Base-by-base conservation (phyloP, 2,888 invertebrate species). In the Steinernema scapterisci region DNA sequence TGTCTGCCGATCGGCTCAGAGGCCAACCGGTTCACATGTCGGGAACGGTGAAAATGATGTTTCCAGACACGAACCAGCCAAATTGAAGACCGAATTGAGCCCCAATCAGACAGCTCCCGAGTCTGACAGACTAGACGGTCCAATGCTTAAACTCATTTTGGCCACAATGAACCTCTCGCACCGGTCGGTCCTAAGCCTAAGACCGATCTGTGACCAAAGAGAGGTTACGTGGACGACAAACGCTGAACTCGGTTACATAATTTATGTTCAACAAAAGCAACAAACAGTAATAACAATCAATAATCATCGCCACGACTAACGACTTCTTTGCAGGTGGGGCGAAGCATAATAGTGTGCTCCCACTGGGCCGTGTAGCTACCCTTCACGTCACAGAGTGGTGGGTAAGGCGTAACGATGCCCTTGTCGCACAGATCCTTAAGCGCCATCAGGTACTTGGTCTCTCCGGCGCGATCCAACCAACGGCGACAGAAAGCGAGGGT, bases 351-450 rank as follows among this genome's bases (percentile, higher is more conserved):
- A 3, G 99, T 99, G 89, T 99, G 99, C 88, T 99, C 99, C 88
- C 94, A 99, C 90, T 99, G 99, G 56, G 99, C 99, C 0, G 99
- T 99, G 90, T 97, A 99, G 88, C 94, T 95, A 75, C 99, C 97
- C 89, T 94, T 95, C 80, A 93, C 91, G 90, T 99, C 99, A 88
- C 97, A 97, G 73, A 99, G 91, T 9, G 99, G 99, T 23, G 99
- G 99, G 90, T 99, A 99, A 0, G 97, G 93, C 87, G 96, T 95
- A n/a, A 99, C 94, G 38, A 97, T 93, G 71, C 94, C 94, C 88
- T 96, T 96, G 89, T 99, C 97, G 89, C 96, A 96, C 74, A 99
- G 91, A 91, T 99, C 97, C 80, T 99, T 99, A 63, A 99, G 90
- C 0, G 96, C 96, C 94, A 97, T 95, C 85, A 97, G 93, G 89